Percentiles rank a stretch among this genome's conserved stretches.
Evolutionary conservation across 2,797 vertebrate genomes (phyloP).

Genomic region (Hyperoplus lanceolatus): DNA sequence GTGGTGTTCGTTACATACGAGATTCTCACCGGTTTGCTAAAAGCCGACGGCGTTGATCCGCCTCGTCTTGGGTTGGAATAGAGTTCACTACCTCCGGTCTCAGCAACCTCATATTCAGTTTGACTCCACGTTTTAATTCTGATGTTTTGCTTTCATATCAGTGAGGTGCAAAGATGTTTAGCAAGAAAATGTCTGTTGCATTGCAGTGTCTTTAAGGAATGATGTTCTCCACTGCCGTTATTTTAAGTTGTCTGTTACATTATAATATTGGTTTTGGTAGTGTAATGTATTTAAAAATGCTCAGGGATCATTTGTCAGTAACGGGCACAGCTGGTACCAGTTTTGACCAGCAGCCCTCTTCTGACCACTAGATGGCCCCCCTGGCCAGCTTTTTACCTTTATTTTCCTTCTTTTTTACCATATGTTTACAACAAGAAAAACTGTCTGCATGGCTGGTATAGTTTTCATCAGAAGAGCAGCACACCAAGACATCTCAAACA

Average conservation of each 20-base stretch:
- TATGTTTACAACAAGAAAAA: not conserved
- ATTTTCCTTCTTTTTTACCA: not conserved
- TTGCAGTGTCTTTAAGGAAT: slow-evolving; percentile 3
- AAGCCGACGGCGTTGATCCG: slow-evolving; percentile 17
- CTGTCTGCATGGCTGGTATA: not conserved
- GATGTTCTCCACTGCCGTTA: not conserved
- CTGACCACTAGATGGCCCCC: slow-evolving; percentile 65
- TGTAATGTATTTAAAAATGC: not conserved
- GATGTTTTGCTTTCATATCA: slow-evolving; percentile 2
- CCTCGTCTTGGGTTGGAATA: slow-evolving; percentile 57
- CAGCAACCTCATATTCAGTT: not conserved
- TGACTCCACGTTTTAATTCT: not conserved
- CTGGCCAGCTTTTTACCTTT: slow-evolving; percentile 21
- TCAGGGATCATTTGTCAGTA: slow-evolving; percentile 5
- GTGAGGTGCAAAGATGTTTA: not conserved
- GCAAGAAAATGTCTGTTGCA: not conserved
- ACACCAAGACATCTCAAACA: not conserved
- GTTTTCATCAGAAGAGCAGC: not conserved
- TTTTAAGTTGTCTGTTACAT: slow-evolving; percentile 20
- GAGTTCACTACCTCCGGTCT: not conserved
- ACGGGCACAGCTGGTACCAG: not conserved
- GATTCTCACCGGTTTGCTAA: slow-evolving; percentile 81
- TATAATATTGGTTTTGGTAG: not conserved
- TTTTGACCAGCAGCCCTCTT: slow-evolving; percentile 1
- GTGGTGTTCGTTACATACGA: slow-evolving; percentile 92